phyloP scores from a whole-genome alignment of 2,113 vertebrate species.

The Prochilodus magdalenae region DNA sequence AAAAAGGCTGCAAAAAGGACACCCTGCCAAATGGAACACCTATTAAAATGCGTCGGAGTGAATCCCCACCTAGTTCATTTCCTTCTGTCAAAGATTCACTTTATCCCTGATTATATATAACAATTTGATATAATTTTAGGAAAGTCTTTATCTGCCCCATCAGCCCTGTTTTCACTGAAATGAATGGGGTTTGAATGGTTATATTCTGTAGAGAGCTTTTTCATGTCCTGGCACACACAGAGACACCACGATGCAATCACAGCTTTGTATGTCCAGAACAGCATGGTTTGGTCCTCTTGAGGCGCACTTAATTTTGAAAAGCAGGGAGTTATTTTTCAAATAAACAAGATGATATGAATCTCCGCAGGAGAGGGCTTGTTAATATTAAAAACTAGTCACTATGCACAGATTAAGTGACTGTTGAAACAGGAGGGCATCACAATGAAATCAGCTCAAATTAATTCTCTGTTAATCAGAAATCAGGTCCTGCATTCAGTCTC shows the following conservation, averaged over 20 bases:
- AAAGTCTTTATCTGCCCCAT: constrained; percentile 10
- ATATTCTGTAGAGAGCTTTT: background rate
- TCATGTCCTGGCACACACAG: background rate
- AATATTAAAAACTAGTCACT: constrained; percentile 26
- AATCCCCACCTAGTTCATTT: constrained; percentile 27
- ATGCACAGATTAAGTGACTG: background rate
- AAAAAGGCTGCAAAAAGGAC: constrained; percentile 46
- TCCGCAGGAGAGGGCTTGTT: background rate
- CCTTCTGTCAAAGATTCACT: constrained; percentile 13
- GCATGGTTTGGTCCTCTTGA: too few relatives aligned
- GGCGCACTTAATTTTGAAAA: background rate
- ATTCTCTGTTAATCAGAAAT: background rate
- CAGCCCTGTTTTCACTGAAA: background rate
- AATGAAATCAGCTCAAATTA: background rate
- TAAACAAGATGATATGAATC: constrained; percentile 9
- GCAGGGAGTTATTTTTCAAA: background rate
- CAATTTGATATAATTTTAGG: constrained; percentile 24
- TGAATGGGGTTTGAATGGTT: background rate
- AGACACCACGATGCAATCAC: background rate
- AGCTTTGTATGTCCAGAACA: background rate
- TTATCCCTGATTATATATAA: constrained; percentile 43
- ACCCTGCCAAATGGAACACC: constrained; percentile 51
- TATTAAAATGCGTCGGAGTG: constrained; percentile 49
- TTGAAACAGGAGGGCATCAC: constrained; percentile 10
- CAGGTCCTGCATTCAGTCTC: background rate